phyloP scores from a whole-genome alignment of 2,113 vertebrate species.

The Morone saxatilis region DNA sequence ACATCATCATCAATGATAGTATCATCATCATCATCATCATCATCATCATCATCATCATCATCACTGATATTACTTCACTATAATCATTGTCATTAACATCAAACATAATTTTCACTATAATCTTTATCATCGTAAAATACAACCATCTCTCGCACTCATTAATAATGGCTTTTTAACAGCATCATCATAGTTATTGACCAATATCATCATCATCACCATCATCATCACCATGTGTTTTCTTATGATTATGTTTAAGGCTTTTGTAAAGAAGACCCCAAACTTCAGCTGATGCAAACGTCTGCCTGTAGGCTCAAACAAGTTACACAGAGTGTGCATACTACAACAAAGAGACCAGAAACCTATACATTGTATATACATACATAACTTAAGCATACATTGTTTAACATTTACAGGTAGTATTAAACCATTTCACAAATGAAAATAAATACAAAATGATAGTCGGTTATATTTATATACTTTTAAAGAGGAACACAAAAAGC shows the following conservation, averaged over 20 bases:
- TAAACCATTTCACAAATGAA: constrained; percentile 80
- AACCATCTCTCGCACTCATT: constrained; percentile 50
- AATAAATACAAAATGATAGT: constrained; percentile 85
- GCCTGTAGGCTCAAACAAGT: constrained; percentile 69
- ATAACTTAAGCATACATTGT: constrained; percentile 84
- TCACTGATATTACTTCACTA: constrained; percentile 46
- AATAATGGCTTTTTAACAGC: constrained; percentile 71
- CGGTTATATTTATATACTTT: constrained; percentile 59
- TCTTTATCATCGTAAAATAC: constrained; percentile 56
- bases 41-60: constrained; percentile 37
- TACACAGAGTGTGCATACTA: constrained; percentile 77
- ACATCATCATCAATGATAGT: constrained; percentile 71
- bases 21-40: constrained; percentile 44
- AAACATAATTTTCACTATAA: constrained; percentile 57
- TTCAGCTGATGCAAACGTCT: constrained; percentile 64
- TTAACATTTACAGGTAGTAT: constrained; percentile 80
- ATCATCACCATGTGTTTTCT: constrained; percentile 40
- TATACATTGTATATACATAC: constrained; percentile 85
- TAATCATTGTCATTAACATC: constrained; percentile 49
- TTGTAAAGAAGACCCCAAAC: constrained; percentile 75
- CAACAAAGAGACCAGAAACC: constrained; percentile 75
- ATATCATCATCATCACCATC: constrained; percentile 24
- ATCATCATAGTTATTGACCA: constrained; percentile 64
- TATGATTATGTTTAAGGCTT: constrained; percentile 79
- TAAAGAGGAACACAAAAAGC: constrained; percentile 77